phyloP scores from a whole-genome alignment of 2,888 invertebrate genomes.

The Thera britannica region DNA sequence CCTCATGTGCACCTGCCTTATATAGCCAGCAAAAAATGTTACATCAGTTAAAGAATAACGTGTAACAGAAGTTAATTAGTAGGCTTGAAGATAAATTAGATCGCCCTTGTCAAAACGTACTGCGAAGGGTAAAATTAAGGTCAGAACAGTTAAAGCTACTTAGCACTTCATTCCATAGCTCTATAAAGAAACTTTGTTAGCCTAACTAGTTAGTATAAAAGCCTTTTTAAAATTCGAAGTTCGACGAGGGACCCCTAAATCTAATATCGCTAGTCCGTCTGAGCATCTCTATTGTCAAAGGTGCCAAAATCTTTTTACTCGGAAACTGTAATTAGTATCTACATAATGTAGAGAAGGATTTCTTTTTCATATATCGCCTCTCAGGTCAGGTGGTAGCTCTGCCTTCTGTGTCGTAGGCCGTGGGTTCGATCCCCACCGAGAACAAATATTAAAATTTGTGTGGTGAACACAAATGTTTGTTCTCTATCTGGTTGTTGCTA shows the following conservation, averaged over 20 bases:
- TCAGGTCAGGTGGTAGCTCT: too few relatives aligned
- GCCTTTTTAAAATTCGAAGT: not conserved
- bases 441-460: too few relatives aligned
- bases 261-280: not conserved
- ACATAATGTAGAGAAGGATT: too few relatives aligned
- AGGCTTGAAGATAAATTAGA: constrained; percentile 43
- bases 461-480: too few relatives aligned
- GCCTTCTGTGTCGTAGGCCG: too few relatives aligned
- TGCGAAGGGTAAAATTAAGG: constrained; percentile 26
- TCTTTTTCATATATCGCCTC: too few relatives aligned
- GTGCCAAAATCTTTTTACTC: too few relatives aligned
- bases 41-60: constrained; percentile 30
- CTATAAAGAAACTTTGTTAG: not conserved
- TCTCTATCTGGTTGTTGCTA: too few relatives aligned
- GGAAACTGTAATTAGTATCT: too few relatives aligned
- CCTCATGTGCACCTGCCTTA: constrained; percentile 55
- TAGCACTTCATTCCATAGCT: constrained; percentile 24
- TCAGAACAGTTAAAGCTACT: constrained; percentile 11
- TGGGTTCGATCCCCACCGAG: too few relatives aligned
- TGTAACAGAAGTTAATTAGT: constrained; percentile 32
- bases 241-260: not conserved
- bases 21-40: constrained; percentile 29
- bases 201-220: not conserved
- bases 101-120: constrained; percentile 46
- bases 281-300: not conserved